Conservation (phyloP, 2,797 vertebrate species). For the Etheostoma nigrum region DNA sequence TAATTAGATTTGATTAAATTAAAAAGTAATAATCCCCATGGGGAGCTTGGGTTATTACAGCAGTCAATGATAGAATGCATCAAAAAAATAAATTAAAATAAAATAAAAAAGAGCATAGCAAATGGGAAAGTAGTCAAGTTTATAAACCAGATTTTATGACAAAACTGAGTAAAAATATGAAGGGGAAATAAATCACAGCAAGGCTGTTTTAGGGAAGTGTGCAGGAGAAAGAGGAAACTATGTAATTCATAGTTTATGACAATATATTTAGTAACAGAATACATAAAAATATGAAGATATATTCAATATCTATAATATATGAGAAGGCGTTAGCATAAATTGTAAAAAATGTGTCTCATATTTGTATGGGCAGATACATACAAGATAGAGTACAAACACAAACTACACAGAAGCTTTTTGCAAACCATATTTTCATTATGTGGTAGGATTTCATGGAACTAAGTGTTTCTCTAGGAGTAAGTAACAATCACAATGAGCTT, state of each 20-base stretch:
- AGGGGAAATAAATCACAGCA: neutral
- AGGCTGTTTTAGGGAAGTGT: neutral
- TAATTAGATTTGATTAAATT: constrained; percentile 19
- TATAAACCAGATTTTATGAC: neutral
- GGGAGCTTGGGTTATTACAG: constrained; percentile 24
- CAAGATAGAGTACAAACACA: neutral
- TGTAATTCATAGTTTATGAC: neutral
- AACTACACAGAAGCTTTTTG: neutral
- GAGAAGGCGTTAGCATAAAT: neutral
- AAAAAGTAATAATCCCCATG: constrained; percentile 6
- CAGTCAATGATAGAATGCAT: neutral
- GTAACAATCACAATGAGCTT: neutral
- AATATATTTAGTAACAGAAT: neutral
- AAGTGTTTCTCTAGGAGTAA: neutral
- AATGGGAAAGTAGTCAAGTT: neutral
- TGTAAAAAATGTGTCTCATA: neutral
- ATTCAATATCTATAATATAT: neutral
- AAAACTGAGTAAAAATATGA: neutral
- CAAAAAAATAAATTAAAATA: neutral
- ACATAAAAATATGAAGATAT: neutral
- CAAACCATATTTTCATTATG: constrained; percentile 8
- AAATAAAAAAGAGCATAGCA: neutral
- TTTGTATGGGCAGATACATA: neutral
- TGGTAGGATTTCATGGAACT: constrained; percentile 9
- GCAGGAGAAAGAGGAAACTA: neutral